A percentile compares a stretch with the other conserved stretches of the same genome.
Conservation (phyloP, 2,888 invertebrate genomes). For the Andrena bicolor region DNA sequence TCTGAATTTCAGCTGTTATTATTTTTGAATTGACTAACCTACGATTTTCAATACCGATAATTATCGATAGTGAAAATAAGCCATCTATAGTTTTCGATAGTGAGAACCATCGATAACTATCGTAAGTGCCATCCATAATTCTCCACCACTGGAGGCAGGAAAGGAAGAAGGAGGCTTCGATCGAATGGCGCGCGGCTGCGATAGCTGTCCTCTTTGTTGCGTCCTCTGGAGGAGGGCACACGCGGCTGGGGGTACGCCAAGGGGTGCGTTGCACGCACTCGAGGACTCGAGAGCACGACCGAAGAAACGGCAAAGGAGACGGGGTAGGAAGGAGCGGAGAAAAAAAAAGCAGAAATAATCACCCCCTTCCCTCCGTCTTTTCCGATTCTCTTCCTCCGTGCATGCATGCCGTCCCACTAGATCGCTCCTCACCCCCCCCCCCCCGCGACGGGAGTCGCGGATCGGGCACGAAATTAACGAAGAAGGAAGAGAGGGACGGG, state of each 20-base stretch:
- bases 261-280: conserved; percentile 17
- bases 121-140: too few species aligned
- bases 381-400: neutral
- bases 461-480: conserved; percentile 45
- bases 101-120: too few species aligned
- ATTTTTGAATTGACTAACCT: too few species aligned
- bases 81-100: too few species aligned
- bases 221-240: neutral
- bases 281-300: conserved; percentile 21
- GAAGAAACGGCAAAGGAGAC: conserved; percentile 48
- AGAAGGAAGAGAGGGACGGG: neutral
- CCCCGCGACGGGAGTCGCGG: conserved; percentile 23
- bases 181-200: conserved; percentile 52
- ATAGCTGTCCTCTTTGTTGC: conserved; percentile 51
- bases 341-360: conserved; percentile 44
- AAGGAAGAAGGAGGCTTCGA: conserved; percentile 57
- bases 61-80: too few species aligned
- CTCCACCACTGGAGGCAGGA: too few species aligned
- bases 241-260: too few species aligned
- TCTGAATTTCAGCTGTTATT: too few species aligned
- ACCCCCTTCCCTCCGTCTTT: conserved; percentile 21
- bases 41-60: too few species aligned
- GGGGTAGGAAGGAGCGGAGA: neutral
- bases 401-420: neutral
- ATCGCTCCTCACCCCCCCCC: conserved; percentile 17